Evolutionary conservation across 2,113 vertebrate species (phyloP).

Genomic region (Elephantulus edwardii): DNA sequence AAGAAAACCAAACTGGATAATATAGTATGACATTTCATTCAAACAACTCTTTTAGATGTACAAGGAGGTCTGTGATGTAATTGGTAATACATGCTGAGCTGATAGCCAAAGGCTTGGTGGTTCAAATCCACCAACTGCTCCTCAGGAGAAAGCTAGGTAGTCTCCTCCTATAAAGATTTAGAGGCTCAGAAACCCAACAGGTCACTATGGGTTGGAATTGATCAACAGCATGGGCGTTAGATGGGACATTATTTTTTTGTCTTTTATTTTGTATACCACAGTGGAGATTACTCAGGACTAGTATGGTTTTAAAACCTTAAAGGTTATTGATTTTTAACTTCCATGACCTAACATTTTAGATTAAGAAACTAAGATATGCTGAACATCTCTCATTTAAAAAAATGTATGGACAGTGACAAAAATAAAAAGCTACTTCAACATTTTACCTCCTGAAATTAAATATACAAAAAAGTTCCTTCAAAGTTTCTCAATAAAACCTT

Average conservation of each 20-base stretch:
- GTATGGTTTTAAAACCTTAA: conserved; percentile 16
- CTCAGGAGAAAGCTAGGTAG: no score
- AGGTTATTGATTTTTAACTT: not conserved
- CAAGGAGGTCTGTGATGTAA: no score
- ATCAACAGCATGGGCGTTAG: no score
- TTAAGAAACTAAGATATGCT: not conserved
- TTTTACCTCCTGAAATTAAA: conserved; percentile 35
- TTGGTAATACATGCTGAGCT: no score
- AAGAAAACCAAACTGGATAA: not conserved
- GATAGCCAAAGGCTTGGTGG: no score
- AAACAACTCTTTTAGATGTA: not conserved
- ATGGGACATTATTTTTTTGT: conserved; percentile 37
- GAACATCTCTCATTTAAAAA: not conserved
- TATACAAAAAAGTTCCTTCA: conserved; percentile 1
- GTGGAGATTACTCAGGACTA: not conserved
- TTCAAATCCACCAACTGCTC: no score
- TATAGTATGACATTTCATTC: no score
- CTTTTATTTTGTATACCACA: conserved; percentile 37
- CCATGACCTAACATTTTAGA: not conserved
- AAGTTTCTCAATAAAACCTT: not conserved
- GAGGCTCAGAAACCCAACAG: no score
- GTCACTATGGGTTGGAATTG: no score
- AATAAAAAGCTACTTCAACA: not conserved
- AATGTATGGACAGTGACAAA: not conserved
- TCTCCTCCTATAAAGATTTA: no score